Base-by-base conservation (phyloP, 2,113 vertebrate genomes). In the Ellobius talpinus region DNA sequence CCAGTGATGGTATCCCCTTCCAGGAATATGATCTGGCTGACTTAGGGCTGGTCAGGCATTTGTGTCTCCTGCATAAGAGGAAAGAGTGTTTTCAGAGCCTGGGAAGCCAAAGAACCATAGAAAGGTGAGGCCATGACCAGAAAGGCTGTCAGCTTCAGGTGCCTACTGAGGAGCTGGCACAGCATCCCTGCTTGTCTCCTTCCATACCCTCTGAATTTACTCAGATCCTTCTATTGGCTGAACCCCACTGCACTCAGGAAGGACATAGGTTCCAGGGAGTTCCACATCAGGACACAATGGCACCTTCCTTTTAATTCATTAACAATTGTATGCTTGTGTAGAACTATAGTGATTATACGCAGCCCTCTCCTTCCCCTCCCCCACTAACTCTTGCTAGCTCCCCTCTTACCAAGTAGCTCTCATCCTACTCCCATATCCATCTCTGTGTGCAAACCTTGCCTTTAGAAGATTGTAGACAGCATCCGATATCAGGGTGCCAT, bases 81-180 rank as follows among this genome's bases (percentile, higher is more conserved):
- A 12, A 58, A 21, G 0, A 13, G 12, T 13, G 42, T 65, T 87
- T 93, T 11, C 9, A 39, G 55, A 55, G 19, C 19, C 70, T 3
- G 0, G 29, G 17, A 21, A 68, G 45, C 33, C 7, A 7, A 8
- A n/a, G 68, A 78, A 52, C 47, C 8, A 1, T 65, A 63, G 9
- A 31, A 10, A 16, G 21, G 7, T 7, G 17, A 13, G 5, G 4
- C 17, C 76, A 7, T 42, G 5, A 4, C 47, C 39, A 63, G n/a
- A 33, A n/a, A 87, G 47, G 26, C 5, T 14, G 14, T 72, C 10
- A 47, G 26, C 8, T 8, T 9, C 47, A 7, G 0, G 1, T 5
- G 2, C 12, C 5, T 33, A 36, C 12, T 4, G 7, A 89, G 72
- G 47, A 36, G 1, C 36, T 33, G 3, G 1, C 3, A 0, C 1